Evolutionary conservation across 2,113 vertebrate genomes (phyloP).

Genomic region (Crotalus horridus): DNA sequence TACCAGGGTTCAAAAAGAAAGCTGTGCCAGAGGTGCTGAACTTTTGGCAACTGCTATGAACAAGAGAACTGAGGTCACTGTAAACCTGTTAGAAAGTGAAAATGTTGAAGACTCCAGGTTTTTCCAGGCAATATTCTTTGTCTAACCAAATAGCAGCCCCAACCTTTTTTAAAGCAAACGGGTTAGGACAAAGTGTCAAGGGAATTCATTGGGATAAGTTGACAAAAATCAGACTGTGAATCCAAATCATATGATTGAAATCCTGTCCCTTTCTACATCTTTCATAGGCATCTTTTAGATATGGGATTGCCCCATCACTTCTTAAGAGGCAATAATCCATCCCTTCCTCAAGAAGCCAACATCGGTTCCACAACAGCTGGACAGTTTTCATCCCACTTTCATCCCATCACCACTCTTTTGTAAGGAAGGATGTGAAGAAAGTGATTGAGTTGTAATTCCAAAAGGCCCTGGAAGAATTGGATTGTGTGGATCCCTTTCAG

Average conservation of each 20-base stretch:
- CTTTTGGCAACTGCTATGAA: not conserved
- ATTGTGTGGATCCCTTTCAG: not conserved
- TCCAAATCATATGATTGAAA: not conserved
- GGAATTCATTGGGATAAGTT: not conserved
- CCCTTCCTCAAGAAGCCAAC: not conserved
- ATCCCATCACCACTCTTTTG: not conserved
- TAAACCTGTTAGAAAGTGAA: not conserved
- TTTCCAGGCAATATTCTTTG: not conserved
- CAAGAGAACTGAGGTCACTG: no score
- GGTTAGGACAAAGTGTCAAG: not conserved
- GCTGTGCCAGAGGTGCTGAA: not conserved
- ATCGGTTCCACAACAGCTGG: not conserved
- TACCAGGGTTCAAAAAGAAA: not conserved
- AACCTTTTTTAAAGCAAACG: not conserved
- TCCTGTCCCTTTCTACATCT: not conserved
- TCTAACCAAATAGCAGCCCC: not conserved
- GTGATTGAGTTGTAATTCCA: not conserved
- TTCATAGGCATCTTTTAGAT: not conserved
- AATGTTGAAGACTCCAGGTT: not conserved
- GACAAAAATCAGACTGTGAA: not conserved
- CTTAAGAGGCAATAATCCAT: not conserved
- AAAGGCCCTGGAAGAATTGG: not conserved
- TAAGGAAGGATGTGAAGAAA: not conserved
- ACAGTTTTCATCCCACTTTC: not conserved
- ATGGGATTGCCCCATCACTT: not conserved